A percentile compares a stretch with the other conserved stretches of the same genome.
Conservation (phyloP, 2,797 vertebrate genomes). For the Scolopax bukidnonensis region DNA sequence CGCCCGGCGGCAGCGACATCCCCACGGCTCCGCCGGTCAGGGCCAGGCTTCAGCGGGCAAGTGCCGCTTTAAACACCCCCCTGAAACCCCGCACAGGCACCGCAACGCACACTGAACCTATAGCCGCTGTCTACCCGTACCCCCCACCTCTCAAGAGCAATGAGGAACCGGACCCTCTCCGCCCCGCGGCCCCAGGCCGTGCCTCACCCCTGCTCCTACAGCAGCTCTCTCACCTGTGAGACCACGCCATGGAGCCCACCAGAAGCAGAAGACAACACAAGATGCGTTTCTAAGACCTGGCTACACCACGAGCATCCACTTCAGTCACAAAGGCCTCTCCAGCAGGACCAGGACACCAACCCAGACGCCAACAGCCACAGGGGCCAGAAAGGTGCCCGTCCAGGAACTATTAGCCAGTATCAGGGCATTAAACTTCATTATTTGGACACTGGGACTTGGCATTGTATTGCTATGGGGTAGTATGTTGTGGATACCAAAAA, state of each 20-base stretch:
- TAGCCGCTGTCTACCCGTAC: too few species aligned
- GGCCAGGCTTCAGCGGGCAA: background rate
- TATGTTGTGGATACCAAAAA: background rate
- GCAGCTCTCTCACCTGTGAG: too few species aligned
- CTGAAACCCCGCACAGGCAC: background rate
- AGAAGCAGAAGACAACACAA: rapidly evolving
- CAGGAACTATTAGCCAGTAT: background rate
- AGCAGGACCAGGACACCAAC: background rate
- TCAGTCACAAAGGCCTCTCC: background rate
- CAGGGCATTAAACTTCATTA: background rate
- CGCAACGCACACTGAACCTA: too few species aligned
- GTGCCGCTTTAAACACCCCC: background rate
- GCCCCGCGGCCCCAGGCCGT: background rate
- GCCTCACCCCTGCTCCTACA: rapidly evolving
- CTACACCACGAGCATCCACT: rapidly evolving
- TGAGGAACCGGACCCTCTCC: rapidly evolving
- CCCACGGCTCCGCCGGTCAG: background rate
- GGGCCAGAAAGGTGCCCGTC: rapidly evolving
- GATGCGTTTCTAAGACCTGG: rapidly evolving
- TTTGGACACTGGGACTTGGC: background rate
- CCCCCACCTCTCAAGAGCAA: background rate
- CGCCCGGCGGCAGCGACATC: too few species aligned
- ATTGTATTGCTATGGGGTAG: background rate
- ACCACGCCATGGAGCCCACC: too few species aligned
- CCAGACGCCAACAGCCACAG: background rate